phyloP scores from a whole-genome alignment of 35 echinoderm and acorn worm genomes.

The Stichopus chloronotus region DNA sequence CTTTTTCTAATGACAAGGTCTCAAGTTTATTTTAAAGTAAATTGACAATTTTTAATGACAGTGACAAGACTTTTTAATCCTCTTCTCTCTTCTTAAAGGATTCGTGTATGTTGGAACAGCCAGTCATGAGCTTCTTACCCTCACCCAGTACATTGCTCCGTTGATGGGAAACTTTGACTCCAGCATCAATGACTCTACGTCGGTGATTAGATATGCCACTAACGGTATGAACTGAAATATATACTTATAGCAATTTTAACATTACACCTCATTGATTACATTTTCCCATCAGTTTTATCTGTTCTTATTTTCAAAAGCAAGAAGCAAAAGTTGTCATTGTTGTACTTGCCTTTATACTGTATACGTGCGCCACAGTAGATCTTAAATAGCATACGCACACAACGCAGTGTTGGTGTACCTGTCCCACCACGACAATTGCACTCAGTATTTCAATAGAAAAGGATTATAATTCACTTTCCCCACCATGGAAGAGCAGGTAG shows the following conservation, averaged over 20 bases:
- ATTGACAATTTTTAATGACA: too few relatives aligned
- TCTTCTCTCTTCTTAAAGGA: constrained; percentile 55
- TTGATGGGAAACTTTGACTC: constrained; percentile 98
- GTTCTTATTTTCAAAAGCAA: neutral
- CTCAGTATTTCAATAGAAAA: too few relatives aligned
- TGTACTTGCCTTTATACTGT: neutral
- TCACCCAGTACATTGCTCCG: constrained; percentile 89
- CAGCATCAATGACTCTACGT: constrained; percentile 67
- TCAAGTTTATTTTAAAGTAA: too few relatives aligned
- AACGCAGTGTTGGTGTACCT: too few relatives aligned
- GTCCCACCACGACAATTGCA: too few relatives aligned
- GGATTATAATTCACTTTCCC: too few relatives aligned
- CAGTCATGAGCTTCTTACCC: constrained; percentile 82
- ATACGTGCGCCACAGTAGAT: too few relatives aligned
- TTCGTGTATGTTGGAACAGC: constrained; percentile 84
- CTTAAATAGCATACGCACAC: too few relatives aligned
- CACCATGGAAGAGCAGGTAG: too few relatives aligned
- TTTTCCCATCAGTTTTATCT: neutral
- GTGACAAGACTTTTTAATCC: neutral
- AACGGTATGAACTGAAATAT: constrained; percentile 74
- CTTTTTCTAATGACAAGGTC: too few relatives aligned
- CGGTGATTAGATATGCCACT: constrained; percentile 78
- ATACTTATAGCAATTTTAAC: neutral
- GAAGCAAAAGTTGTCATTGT: neutral
- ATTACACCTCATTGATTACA: too few relatives aligned